phyloP scores from a whole-genome alignment of 2,113 vertebrate species.

The Spea multiplicata region DNA sequence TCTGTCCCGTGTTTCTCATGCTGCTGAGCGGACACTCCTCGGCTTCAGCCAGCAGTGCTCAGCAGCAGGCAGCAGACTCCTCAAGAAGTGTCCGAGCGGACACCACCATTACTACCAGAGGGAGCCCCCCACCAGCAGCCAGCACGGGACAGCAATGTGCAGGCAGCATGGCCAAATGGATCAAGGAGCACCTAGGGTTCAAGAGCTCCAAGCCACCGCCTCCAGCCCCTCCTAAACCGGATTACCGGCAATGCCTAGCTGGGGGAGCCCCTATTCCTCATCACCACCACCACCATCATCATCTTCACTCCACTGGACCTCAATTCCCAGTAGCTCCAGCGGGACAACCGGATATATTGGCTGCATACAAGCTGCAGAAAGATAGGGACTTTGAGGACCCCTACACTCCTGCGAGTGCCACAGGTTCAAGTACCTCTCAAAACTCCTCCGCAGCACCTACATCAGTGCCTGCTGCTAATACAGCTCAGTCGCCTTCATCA shows the following conservation, averaged over 20 bases:
- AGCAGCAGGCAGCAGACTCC: constrained; percentile 55
- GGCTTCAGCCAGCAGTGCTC: constrained; percentile 49
- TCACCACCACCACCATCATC: constrained; percentile 47
- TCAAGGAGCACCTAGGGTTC: constrained; percentile 93
- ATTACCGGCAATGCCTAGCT: constrained; percentile 78
- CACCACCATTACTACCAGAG: constrained; percentile 44
- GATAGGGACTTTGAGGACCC: constrained; percentile 95
- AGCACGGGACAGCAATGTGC: constrained; percentile 72
- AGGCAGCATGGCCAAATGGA: constrained; percentile 91
- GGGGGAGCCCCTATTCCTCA: constrained; percentile 63
- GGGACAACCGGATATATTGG: constrained; percentile 86
- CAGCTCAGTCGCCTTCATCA: constrained; percentile 33
- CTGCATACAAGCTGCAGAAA: constrained; percentile 89
- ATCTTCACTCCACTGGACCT: constrained; percentile 51
- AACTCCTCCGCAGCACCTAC: constrained; percentile 59
- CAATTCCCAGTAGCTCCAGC: constrained; percentile 64
- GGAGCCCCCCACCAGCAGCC: constrained; percentile 54
- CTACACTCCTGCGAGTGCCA: constrained; percentile 69
- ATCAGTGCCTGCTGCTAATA: constrained; percentile 44
- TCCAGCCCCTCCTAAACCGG: constrained; percentile 86
- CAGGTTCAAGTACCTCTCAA: constrained; percentile 51
- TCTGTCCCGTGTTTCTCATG: constrained; percentile 55
- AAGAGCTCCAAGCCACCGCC: constrained; percentile 81
- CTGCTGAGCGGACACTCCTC: constrained; percentile 64
- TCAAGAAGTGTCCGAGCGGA: constrained; percentile 51